Evolutionary conservation across 2,888 invertebrate species (phyloP), one percentile per base, ranked within the genome.

Genomic region (Temnothorax ravouxi): DNA sequence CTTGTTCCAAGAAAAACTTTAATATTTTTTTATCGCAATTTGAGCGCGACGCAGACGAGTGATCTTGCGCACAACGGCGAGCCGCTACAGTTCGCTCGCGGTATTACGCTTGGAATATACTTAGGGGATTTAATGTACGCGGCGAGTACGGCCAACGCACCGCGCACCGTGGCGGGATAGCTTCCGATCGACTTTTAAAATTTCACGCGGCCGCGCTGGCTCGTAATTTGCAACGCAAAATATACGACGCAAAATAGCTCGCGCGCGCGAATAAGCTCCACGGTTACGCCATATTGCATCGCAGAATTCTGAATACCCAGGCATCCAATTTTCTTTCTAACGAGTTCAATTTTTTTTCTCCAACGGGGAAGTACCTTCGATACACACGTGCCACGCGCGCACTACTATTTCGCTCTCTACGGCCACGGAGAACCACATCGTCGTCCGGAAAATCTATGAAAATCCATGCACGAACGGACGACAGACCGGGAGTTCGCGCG

Each of bases 141-240:
- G 76, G 76, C 67, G 25, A 76, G 25, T 56, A 67, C 9, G 29
- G 38, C 18, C 79, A n/a, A 25, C 72, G 25, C 29, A 29, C 29
- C 29, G 29, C 29, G 29, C 29, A 29, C n/a, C 75, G 47, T 41
- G 18, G 64, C 52, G 38, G 15, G 64, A 25, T 75, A 62, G 69
- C 69, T 69, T 56, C 44, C 79, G 59, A 79, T 79, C 79, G 79
- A 72, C 72, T 71, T 80, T 72, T 72, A 72, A 71, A 80, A 80
- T 80, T 80, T 80, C 71, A 80, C 79, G 56, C n/a, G 47, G 71
- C 21, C 64, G 62, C 61, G 61, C 62, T 47, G 34, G 79, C 25
- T 80, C 79, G 79, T 80, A 80, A 80, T 80, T 80, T 80, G 79
- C 79, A 72, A 71, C 72, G 79, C 79, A 80, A 80, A 80, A 72